Evolutionary conservation across 2,797 vertebrate genomes (phyloP).

Genomic region (Urocyon cinereoargenteus): DNA sequence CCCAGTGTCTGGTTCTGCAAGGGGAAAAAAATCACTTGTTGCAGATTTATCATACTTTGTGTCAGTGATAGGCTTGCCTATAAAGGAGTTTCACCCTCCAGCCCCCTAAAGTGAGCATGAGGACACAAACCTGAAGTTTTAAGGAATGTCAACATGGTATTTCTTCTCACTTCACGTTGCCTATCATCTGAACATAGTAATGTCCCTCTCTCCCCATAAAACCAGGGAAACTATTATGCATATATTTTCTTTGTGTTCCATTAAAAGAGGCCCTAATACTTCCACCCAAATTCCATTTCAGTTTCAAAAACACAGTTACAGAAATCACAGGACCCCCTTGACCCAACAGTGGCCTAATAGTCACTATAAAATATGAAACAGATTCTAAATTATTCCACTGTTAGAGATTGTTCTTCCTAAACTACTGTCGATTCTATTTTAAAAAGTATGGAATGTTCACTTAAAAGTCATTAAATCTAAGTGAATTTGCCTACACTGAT

Average conservation of each 20-base stretch:
- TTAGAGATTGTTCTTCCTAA: conserved; percentile 26
- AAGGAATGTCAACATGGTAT: not conserved
- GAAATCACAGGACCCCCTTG: not conserved
- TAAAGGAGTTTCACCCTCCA: conserved; percentile 26
- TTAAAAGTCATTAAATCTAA: conserved; percentile 60
- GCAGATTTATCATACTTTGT: conserved; percentile 42
- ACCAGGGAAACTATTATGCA: not conserved
- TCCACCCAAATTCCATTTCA: not conserved
- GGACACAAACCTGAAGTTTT: conserved; percentile 39
- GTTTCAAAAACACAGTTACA: conserved; percentile 51
- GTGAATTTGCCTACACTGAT: not conserved
- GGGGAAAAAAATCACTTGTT: conserved; percentile 36
- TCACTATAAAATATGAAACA: conserved; percentile 33
- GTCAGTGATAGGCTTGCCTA: conserved; percentile 47
- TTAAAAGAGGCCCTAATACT: conserved; percentile 28
- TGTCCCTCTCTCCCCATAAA: not conserved
- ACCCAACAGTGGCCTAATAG: conserved; percentile 44
- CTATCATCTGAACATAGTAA: not conserved
- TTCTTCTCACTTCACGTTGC: not conserved
- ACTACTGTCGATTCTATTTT: conserved; percentile 49
- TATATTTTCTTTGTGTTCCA: conserved; percentile 25
- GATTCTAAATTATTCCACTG: too few relatives aligned
- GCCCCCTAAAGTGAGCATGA: conserved; percentile 2
- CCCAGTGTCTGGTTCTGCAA: conserved; percentile 32
- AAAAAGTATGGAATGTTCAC: conserved; percentile 34